Conservation (phyloP, 2,888 invertebrate species). For the Leuctra nigra region DNA sequence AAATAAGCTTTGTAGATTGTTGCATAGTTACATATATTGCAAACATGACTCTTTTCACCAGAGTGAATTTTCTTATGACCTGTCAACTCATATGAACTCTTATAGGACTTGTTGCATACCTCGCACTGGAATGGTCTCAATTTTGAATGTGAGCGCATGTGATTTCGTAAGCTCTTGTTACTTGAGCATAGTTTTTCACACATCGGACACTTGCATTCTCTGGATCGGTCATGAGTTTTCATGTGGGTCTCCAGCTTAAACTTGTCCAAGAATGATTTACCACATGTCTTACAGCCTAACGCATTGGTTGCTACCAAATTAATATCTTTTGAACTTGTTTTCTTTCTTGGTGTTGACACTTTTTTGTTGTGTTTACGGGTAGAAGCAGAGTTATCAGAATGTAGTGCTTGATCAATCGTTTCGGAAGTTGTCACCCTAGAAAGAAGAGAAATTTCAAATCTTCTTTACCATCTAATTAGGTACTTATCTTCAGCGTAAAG, state of each 20-base stretch:
- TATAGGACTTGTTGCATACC: slow-evolving; percentile 32
- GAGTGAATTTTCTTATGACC: slow-evolving; percentile 25
- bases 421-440: no score
- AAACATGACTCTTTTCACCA: slow-evolving; percentile 21
- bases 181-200: slow-evolving; percentile 26
- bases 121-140: slow-evolving; percentile 31
- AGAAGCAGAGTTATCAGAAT: no score
- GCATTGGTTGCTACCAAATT: no score
- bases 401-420: no score
- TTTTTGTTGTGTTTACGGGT: no score
- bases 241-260: slow-evolving; percentile 40
- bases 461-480: background rate
- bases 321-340: no score
- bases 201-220: slow-evolving; percentile 22
- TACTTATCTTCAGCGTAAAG: no score
- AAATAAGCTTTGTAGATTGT: slow-evolving; percentile 24
- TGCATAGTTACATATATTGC: slow-evolving; percentile 23
- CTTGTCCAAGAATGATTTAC: slow-evolving; percentile 35
- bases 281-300: slow-evolving; percentile 48
- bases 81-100: slow-evolving; percentile 18
- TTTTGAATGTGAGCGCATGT: slow-evolving; percentile 27
- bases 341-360: no score
- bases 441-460: slow-evolving; percentile 23
- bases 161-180: slow-evolving; percentile 24
- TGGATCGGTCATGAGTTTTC: slow-evolving; percentile 29